Conservation (phyloP, 2,888 invertebrate genomes). For the Pandemis cinnamomeana region DNA sequence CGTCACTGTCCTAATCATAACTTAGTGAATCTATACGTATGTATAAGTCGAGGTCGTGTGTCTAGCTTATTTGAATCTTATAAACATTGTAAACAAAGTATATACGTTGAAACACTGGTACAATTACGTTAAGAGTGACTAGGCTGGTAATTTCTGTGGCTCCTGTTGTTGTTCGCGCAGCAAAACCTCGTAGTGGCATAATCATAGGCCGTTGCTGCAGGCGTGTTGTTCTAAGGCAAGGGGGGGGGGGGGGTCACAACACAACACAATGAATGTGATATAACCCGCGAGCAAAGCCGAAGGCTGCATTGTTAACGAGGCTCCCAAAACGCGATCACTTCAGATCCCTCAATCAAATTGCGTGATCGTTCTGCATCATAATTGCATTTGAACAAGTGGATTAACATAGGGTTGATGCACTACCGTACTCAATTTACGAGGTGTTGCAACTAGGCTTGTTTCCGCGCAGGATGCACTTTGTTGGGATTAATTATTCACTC, state of each 20-base stretch:
- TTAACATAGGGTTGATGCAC: too few species aligned
- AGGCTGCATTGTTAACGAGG: conserved; percentile 27
- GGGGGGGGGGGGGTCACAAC: conserved; percentile 5
- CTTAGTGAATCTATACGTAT: not conserved
- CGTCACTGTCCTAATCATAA: not conserved
- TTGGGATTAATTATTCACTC: too few species aligned
- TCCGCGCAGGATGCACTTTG: too few species aligned
- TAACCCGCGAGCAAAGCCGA: conserved; percentile 13
- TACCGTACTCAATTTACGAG: too few species aligned
- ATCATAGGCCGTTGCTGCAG: not conserved
- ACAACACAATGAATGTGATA: conserved; percentile 20
- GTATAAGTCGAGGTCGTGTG: not conserved
- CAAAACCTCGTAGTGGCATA: conserved; percentile 9
- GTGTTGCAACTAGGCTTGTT: too few species aligned
- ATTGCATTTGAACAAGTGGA: not conserved
- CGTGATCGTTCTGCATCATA: not conserved
- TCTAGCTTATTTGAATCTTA: not conserved
- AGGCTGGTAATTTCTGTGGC: not conserved
- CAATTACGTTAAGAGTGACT: not conserved
- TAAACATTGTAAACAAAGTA: conserved; percentile 29
- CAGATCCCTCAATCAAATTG: conserved; percentile 13
- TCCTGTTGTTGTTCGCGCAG: conserved; percentile 12
- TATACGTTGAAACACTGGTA: conserved; percentile 1
- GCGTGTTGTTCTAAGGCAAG: conserved; percentile 5
- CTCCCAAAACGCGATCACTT: conserved; percentile 1